Evolutionary conservation across 2,888 invertebrate genomes (phyloP), one percentile per base, ranked within the genome.

Genomic region (Ophion slaviceki): DNA sequence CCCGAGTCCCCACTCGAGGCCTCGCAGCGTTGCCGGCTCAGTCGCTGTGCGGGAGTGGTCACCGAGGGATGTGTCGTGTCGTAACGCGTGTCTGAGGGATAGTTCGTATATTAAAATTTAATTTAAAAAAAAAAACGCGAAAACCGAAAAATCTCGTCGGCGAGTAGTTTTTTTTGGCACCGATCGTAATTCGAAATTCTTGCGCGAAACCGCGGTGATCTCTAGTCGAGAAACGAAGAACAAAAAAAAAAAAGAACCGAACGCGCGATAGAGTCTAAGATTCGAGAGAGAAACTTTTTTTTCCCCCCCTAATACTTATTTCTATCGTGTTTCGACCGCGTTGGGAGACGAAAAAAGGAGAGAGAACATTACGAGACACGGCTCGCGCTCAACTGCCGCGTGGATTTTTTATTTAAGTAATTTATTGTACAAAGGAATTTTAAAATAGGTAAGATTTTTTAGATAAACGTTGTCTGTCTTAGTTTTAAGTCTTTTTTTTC

Each of bases 1-100:
- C 70, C 91, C 92, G 92, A 92, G 87, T 87, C 91, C 91, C 88
- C 89, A 90, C 91, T 91, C 92, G 92, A 92, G 89, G 88, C 88
- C 87, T 87, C 80, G 89, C 92, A 91, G 91, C 91, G 93, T 92
- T 92, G 92, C 91, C 91, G 92, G 91, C 90, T 92, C 94, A 93
- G 93, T 93, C 92, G 92, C 90, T 91, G 93, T 92, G 93, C 93
- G 93, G 93, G 93, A 93, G 93, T 93, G 93, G 94, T 93, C 93
- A 92, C 88, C 88, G 93, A 92, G 93, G 92, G 92, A 93, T 93
- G 93, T 93, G 91, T 90, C 90, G 90, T 90, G 92, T 90, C 90
- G 91, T 91, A 91, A 91, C 89, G 92, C 91, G 92, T 92, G 92
- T 92, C 89, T 91, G 91, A 91, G 89, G 82, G 91, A 90, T 89